Percentiles rank a stretch among this genome's conserved stretches.
These are phyloP conservation scores for Smittia sp. DNA, from an alignment of 2,888 invertebrate genomes.

Conservation along the genomic window DNA sequence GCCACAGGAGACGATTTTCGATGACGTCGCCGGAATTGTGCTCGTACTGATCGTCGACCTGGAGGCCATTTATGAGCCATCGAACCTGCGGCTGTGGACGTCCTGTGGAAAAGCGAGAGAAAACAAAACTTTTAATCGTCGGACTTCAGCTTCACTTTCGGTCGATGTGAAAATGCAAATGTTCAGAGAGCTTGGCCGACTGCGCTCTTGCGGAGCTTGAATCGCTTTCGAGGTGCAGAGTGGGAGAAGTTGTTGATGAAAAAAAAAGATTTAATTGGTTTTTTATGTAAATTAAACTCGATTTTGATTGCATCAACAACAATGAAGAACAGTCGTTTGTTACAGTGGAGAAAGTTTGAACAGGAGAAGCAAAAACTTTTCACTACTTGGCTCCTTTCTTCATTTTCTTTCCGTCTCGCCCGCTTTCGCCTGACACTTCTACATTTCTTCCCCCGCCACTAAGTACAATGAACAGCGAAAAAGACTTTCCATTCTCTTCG, in stretches of 20 bases:
- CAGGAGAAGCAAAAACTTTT: conserved; percentile 19
- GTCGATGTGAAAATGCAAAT: not conserved
- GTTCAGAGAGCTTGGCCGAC: too few species aligned
- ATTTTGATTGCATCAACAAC: conserved; percentile 41
- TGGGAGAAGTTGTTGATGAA: conserved; percentile 30
- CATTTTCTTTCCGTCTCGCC: not conserved
- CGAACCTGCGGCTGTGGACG: conserved; percentile 66
- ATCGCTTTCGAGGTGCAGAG: not conserved
- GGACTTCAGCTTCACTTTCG: conserved; percentile 17
- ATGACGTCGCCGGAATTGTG: conserved; percentile 74
- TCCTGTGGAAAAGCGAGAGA: conserved; percentile 52
- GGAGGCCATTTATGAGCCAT: conserved; percentile 70
- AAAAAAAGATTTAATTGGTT: conserved; percentile 41
- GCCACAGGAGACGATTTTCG: conserved; percentile 68
- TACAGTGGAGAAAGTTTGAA: conserved; percentile 37
- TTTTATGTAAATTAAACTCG: conserved; percentile 41
- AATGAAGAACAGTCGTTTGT: conserved; percentile 37
- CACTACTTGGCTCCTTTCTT: conserved; percentile 23
- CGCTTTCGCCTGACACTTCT: not conserved
- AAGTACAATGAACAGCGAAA: conserved; percentile 31
- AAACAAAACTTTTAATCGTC: not conserved
- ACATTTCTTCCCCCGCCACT: not conserved
- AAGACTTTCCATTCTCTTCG: conserved; percentile 23
- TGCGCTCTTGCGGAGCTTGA: not conserved
- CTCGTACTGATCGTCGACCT: conserved; percentile 70